Percentiles rank a stretch among this genome's conserved stretches.
Conservation (phyloP, 30 jellyfish, hydroid and myxozoan species). For the Hydra vulgaris region DNA sequence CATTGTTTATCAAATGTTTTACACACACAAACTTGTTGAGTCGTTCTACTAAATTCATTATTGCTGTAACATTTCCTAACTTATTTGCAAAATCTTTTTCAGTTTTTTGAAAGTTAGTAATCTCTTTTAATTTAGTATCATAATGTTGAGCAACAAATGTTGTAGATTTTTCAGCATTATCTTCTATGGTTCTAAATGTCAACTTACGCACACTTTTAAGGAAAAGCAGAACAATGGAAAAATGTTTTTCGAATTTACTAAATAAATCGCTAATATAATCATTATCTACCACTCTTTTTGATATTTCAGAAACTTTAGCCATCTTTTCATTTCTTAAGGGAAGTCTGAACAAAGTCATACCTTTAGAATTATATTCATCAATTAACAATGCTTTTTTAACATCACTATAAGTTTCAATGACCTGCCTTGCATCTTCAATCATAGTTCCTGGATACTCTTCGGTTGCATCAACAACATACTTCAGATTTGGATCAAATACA, state of each 20-base stretch:
- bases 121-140: neutral
- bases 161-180: neutral
- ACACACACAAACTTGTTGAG: conserved; percentile 4
- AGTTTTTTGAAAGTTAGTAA: neutral
- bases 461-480: conserved; percentile 35
- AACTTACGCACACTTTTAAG: conserved; percentile 4
- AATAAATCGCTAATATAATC: conserved; percentile 21
- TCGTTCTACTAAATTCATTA: neutral
- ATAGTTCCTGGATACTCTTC: conserved; percentile 47
- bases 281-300: conserved; percentile 10
- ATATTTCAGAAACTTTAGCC: conserved; percentile 36
- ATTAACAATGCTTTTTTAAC: conserved; percentile 1
- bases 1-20: neutral
- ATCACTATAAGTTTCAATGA: conserved; percentile 14
- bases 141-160: neutral
- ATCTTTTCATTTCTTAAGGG: conserved; percentile 41
- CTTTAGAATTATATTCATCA: conserved; percentile 7
- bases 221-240: neutral
- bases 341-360: conserved; percentile 54
- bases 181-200: conserved; percentile 2
- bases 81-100: neutral
- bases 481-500: conserved; percentile 63
- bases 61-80: neutral
- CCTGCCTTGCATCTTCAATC: conserved; percentile 37
- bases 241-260: neutral